Evolutionary conservation across 2,113 vertebrate species (phyloP).

Genomic region (Grantiella picta): DNA sequence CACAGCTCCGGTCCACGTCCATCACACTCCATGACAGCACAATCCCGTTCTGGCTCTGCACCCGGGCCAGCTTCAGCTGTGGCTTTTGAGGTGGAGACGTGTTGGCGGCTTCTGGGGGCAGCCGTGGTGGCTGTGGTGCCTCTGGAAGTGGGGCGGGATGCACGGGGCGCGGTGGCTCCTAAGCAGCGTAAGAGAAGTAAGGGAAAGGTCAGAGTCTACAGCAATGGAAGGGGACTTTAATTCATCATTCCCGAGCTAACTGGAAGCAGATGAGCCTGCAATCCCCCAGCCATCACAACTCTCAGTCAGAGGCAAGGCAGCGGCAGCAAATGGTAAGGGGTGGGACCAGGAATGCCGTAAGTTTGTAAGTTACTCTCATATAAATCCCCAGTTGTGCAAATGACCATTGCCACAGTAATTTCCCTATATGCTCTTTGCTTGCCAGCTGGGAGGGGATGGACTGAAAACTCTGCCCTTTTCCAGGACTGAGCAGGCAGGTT

Average conservation of each 20-base stretch:
- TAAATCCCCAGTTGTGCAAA: background rate
- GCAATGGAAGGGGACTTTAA: background rate
- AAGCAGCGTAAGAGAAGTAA: background rate
- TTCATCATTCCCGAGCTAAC: background rate
- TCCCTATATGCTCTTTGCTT: background rate
- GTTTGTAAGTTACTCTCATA: background rate
- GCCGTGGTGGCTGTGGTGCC: slow-evolving; percentile 78
- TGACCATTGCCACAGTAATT: background rate
- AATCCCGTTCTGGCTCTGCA: slow-evolving; percentile 95
- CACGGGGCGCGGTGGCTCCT: slow-evolving; percentile 77
- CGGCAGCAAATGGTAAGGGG: background rate
- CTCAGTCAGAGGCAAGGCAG: background rate
- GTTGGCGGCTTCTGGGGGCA: slow-evolving; percentile 89
- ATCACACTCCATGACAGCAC: slow-evolving; percentile 95
- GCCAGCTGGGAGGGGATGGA: background rate
- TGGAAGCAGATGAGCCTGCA: background rate
- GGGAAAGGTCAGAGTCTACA: background rate
- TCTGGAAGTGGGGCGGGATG: slow-evolving; percentile 78
- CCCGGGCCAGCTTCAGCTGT: slow-evolving; percentile 84
- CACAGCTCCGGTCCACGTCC: slow-evolving; percentile 90
- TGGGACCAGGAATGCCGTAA: background rate
- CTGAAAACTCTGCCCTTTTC: background rate
- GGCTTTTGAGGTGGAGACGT: slow-evolving; percentile 82
- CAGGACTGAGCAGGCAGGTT: background rate
- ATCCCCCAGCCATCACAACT: background rate